Evolutionary conservation across 2,113 vertebrate genomes (phyloP), one percentile per base, ranked within the genome.

Genomic region (Emberiza fucata): DNA sequence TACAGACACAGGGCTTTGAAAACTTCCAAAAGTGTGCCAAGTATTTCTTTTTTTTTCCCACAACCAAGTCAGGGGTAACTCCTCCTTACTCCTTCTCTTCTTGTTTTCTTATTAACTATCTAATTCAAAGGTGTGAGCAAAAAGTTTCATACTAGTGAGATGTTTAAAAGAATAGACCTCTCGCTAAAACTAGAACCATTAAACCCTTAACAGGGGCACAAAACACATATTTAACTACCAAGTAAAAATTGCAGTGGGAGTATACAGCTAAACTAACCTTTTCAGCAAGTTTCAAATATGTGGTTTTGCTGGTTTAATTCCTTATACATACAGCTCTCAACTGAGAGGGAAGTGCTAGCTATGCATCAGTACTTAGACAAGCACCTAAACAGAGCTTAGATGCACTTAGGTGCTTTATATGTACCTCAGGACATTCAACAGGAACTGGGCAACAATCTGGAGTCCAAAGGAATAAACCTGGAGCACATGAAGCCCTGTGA

Each of bases 21-120:
- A 76, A 53, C 21, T 72, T 76, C n/a, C n/a, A 10, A 9, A 85
- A 69, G 9, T 3, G 11, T 35, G 23, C 4, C 25, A 69, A 47
- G 24, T 47, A 14, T 20, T 61, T 23, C 0, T 18, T 31, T 27
- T 53, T 53, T 24, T n/a, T 20, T 1, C 4, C 28, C 53, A 31
- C 44, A 57, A 69, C 3, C 23, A 64, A 83, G 23, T 45, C 65
- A 42, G 0, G 0, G 17, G 18, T 29, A 86, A 56, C 11, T 6
- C 6, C 13, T 66, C 9, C 51, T 59, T 53, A 64, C 2, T 82
- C 40, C 22, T 13, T 6, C 18, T 6, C 53, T 83, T 16, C 21
- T 64, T 68, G 47, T 10, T 37, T 79, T 69, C 63, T 70, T 69
- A 81, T 8, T 68, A 78, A 54, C 35, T 12, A 71, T 6, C 16